Evolutionary conservation across 2,113 vertebrate genomes (phyloP).

Genomic region (Copsychus sechellarum): DNA sequence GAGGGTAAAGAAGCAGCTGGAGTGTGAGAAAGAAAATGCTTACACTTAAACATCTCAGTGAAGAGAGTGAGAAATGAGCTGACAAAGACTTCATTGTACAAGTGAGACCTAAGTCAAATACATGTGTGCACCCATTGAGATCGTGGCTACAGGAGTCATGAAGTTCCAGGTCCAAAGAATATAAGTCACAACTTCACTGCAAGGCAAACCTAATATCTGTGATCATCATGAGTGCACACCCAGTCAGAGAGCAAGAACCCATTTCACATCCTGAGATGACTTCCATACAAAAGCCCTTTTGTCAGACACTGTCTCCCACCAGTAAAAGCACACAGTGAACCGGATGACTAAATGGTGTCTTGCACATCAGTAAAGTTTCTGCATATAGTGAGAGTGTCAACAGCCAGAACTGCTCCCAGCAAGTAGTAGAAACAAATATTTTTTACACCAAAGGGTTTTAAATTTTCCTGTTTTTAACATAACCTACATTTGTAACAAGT

Average conservation of each 20-base stretch:
- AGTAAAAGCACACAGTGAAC: neutral
- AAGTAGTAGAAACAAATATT: neutral
- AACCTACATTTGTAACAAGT: neutral
- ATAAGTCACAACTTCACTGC: neutral
- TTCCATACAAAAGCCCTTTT: conserved; percentile 3
- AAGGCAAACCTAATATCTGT: neutral
- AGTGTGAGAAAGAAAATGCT: conserved; percentile 44
- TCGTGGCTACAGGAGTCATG: neutral
- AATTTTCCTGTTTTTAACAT: neutral
- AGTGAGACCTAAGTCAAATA: neutral
- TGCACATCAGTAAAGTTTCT: neutral
- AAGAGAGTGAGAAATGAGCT: conserved; percentile 20
- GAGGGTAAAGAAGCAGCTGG: conserved; percentile 48
- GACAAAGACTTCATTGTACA: neutral
- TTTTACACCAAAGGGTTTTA: neutral
- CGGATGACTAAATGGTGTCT: neutral
- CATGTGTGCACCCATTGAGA: neutral
- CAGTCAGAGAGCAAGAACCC: neutral
- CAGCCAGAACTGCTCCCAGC: neutral
- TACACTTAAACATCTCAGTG: conserved; percentile 24
- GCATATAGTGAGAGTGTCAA: neutral
- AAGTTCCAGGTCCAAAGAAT: neutral
- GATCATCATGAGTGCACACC: neutral
- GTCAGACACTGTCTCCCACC: neutral
- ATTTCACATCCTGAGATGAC: neutral